A percentile compares a stretch with the other conserved stretches of the same genome.
phyloP scores from a whole-genome alignment of 1,140 invertebrate species.

The Thrips palmi region DNA sequence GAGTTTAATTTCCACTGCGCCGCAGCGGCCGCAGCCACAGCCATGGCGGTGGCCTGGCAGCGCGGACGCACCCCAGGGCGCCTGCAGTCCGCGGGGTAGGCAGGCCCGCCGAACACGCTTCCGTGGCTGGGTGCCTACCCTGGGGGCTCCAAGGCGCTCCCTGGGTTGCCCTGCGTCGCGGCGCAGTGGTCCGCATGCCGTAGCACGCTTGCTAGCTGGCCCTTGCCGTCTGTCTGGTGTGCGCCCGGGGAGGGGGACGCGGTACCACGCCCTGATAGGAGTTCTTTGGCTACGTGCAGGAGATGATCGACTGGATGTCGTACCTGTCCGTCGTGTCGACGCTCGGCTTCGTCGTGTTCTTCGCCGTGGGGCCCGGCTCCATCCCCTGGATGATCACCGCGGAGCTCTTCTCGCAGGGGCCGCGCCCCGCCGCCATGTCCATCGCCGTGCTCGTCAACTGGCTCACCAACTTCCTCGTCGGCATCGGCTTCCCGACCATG shows the following conservation, averaged over 20 bases:
- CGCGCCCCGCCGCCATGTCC: conserved; percentile 91
- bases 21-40: no score
- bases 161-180: no score
- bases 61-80: no score
- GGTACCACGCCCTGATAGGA: conserved; percentile 56
- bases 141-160: no score
- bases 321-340: conserved; percentile 88
- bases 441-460: conserved; percentile 96
- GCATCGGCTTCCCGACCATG: conserved; percentile 85
- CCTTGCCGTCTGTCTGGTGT: no score
- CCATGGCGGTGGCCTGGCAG: no score
- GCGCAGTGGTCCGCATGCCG: no score
- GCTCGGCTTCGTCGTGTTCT: conserved; percentile 89
- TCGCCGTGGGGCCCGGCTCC: conserved; percentile 87
- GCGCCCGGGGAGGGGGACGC: conserved; percentile 34
- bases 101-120: no score
- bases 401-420: conserved; percentile 93
- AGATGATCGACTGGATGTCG: conserved; percentile 95
- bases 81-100: no score
- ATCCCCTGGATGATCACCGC: conserved; percentile 99
- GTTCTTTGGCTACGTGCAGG: conserved; percentile 89
- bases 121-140: no score
- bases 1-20: no score
- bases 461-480: conserved; percentile 94
- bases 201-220: no score